Conservation (phyloP, 2,113 vertebrate genomes). For the Hiodon tergisus region DNA sequence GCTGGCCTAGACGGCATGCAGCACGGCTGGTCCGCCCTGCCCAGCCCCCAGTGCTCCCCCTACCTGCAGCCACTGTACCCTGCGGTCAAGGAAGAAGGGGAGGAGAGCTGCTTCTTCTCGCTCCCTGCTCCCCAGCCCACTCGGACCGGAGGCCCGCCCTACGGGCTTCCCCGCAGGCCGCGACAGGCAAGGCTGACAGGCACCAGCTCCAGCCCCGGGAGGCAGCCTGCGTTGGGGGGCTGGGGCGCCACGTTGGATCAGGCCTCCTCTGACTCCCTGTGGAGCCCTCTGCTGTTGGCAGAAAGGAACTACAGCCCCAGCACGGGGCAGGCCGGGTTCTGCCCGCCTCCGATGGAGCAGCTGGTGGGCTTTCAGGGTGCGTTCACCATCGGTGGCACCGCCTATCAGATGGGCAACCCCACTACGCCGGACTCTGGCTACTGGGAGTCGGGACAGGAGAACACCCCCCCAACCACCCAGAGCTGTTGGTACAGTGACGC, state of each 20-base stretch:
- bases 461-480: slow-evolving; percentile 27
- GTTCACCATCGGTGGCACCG: background rate
- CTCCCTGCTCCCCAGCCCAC: slow-evolving; percentile 20
- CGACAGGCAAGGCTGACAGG: slow-evolving; percentile 30
- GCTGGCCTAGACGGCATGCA: no score
- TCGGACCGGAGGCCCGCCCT: slow-evolving; percentile 15
- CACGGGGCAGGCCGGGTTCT: slow-evolving; percentile 17
- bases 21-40: slow-evolving; percentile 5
- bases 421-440: slow-evolving; percentile 53
- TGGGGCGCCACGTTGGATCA: slow-evolving; percentile 40
- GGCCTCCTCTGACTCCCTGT: slow-evolving; percentile 25
- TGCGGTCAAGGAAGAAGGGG: slow-evolving; percentile 47
- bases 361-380: slow-evolving; percentile 30
- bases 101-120: slow-evolving; percentile 38
- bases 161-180: slow-evolving; percentile 34
- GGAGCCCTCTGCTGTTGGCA: slow-evolving; percentile 41
- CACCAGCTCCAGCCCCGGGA: slow-evolving; percentile 19
- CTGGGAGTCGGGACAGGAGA: slow-evolving; percentile 46
- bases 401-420: slow-evolving; percentile 35
- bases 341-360: slow-evolving; percentile 27
- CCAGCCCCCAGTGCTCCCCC: slow-evolving; percentile 19
- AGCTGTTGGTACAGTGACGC: slow-evolving; percentile 36
- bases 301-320: slow-evolving; percentile 28
- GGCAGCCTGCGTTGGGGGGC: slow-evolving; percentile 23
- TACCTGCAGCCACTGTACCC: slow-evolving; percentile 35